A percentile compares a stretch with the other conserved stretches of the same genome.
These are phyloP conservation scores for Oceanites oceanicus DNA, from an alignment of 2,113 vertebrate species.

Conservation along the genomic window DNA sequence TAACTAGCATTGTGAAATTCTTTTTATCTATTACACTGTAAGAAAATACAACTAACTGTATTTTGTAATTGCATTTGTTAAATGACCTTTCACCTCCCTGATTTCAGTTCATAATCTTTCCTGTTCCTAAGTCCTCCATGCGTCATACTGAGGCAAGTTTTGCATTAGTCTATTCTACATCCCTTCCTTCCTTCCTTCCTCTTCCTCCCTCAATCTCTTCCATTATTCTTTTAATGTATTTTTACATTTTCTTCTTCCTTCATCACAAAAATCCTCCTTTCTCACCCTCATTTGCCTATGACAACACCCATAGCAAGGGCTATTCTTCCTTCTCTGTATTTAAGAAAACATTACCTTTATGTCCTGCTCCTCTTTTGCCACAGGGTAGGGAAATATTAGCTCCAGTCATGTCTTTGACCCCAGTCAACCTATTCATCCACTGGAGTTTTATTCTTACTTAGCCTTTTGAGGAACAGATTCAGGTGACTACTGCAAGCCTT, in stretches of 20 bases:
- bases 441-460: not conserved
- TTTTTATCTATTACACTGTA: not conserved
- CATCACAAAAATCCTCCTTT: not conserved
- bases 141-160: not conserved
- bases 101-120: not conserved
- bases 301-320: not conserved
- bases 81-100: not conserved
- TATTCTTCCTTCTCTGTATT: not conserved
- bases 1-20: not conserved
- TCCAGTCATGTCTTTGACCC: not conserved
- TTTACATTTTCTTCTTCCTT: not conserved
- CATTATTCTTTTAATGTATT: not conserved
- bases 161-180: not conserved
- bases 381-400: not conserved
- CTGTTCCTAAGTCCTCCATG: not conserved
- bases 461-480: not conserved
- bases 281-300: not conserved
- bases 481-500: not conserved
- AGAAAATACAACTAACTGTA: not conserved
- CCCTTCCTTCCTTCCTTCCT: not conserved
- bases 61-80: not conserved
- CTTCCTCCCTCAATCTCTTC: not conserved
- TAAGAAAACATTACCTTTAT: not conserved
- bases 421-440: not conserved
- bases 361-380: not conserved